These are phyloP conservation scores for Trichopoda pennipes DNA, from an alignment of 2,888 invertebrate genomes.

Conservation along the genomic window DNA sequence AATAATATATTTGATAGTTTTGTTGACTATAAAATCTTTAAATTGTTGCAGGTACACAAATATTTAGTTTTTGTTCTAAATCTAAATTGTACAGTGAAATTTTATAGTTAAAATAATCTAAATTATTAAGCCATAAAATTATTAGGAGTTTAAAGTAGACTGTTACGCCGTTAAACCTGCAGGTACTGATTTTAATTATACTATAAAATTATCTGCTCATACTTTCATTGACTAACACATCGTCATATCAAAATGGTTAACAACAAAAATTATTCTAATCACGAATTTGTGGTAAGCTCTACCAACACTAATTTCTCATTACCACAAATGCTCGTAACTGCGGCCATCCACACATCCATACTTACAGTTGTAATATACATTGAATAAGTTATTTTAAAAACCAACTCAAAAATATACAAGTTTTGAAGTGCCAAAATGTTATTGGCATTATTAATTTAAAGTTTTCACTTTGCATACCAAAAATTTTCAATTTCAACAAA, in stretches of 20 bases:
- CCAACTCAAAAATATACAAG: constrained; percentile 30
- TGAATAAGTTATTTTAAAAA: too few species aligned
- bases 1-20: too few species aligned
- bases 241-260: constrained; percentile 63
- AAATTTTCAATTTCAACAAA: constrained; percentile 59
- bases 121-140: neutral
- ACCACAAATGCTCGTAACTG: constrained; percentile 1
- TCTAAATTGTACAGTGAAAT: too few species aligned
- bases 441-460: constrained; percentile 64
- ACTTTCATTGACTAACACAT: neutral
- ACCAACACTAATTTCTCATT: constrained; percentile 26
- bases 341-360: neutral
- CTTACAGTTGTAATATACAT: constrained; percentile 20
- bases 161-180: neutral
- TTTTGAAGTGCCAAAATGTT: constrained; percentile 59
- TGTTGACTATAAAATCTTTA: too few species aligned
- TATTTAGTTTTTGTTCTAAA: too few species aligned
- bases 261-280: constrained; percentile 68
- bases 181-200: constrained; percentile 3
- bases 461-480: constrained; percentile 62
- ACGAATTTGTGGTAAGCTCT: constrained; percentile 44
- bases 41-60: too few species aligned
- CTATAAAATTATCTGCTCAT: constrained; percentile 7
- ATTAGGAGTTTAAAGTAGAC: too few species aligned
- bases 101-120: neutral